A percentile compares a stretch with the other conserved stretches of the same genome.
phyloP scores from a whole-genome alignment of 2,797 vertebrate species.

The Sylvia borin region DNA sequence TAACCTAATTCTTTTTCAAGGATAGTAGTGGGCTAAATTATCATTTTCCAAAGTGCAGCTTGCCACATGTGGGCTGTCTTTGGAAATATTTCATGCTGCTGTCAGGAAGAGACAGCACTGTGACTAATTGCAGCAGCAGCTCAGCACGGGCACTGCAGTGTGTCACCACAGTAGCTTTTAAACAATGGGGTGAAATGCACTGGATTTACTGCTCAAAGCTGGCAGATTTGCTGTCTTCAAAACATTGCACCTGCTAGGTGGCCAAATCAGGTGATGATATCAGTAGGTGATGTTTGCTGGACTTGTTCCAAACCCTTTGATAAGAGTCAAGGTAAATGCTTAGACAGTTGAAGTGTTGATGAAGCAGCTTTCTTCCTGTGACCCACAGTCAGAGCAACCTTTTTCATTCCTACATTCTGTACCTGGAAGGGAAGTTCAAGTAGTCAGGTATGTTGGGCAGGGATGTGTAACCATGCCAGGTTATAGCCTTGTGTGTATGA shows the following conservation, averaged over 20 bases:
- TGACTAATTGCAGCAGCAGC: neutral
- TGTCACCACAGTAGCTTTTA: neutral
- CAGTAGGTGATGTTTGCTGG: neutral
- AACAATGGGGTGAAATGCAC: neutral
- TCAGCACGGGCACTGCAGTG: fast-evolving
- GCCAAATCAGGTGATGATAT: neutral
- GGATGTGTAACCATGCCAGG: neutral
- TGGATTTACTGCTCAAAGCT: neutral
- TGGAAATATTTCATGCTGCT: fast-evolving
- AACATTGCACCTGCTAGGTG: neutral
- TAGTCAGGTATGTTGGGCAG: neutral
- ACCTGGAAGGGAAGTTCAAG: neutral
- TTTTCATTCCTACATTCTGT: fast-evolving
- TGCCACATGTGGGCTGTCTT: neutral
- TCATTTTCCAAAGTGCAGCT: neutral
- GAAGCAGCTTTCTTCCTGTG: neutral
- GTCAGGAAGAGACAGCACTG: neutral
- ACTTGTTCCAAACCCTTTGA: neutral
- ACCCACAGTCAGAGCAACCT: neutral
- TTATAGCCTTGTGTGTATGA: no score
- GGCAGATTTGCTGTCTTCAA: neutral
- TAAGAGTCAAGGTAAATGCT: neutral
- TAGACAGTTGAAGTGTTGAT: neutral
- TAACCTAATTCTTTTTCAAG: neutral
- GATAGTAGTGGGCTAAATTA: neutral